Evolutionary conservation across 2,797 vertebrate genomes (phyloP).

Genomic region (Alauda arvensis): DNA sequence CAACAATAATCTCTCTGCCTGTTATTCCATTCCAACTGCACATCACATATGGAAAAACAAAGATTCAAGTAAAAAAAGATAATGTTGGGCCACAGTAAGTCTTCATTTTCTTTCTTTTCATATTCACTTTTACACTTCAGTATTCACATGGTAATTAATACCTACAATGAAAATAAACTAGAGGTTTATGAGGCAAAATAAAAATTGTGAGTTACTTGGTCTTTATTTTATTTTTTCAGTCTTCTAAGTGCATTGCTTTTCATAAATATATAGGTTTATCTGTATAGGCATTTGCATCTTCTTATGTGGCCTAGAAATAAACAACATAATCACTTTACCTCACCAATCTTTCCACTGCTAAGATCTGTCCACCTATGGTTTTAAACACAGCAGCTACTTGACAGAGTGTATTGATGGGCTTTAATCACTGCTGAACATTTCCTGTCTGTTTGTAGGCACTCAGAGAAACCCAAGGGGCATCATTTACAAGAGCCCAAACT

Average conservation of each 20-base stretch:
- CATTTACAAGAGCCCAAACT: constrained; percentile 38
- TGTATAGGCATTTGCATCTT: not conserved
- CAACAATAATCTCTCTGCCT: not conserved
- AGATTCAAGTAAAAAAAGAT: not conserved
- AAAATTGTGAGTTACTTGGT: not conserved
- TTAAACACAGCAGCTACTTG: constrained; percentile 5
- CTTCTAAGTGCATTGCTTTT: not conserved
- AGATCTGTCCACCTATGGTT: not conserved
- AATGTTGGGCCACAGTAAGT: not conserved
- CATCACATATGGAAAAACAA: not conserved
- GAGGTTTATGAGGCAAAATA: not conserved
- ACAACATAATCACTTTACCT: not conserved
- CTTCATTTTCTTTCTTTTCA: not conserved
- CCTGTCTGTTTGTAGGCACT: constrained; percentile 32
- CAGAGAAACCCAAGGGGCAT: constrained; percentile 36
- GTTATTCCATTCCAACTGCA: not conserved
- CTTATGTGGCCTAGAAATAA: not conserved
- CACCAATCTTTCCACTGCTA: not conserved
- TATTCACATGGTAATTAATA: not conserved
- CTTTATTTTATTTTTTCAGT: not conserved
- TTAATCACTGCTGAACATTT: constrained; percentile 39
- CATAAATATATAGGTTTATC: not conserved
- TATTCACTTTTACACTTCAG: not conserved
- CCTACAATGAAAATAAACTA: not conserved
- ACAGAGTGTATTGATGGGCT: constrained; percentile 14